A percentile compares a stretch with the other conserved stretches of the same genome.
phyloP scores from a whole-genome alignment of 2,888 invertebrate genomes.

The Eupeodes luniger region DNA sequence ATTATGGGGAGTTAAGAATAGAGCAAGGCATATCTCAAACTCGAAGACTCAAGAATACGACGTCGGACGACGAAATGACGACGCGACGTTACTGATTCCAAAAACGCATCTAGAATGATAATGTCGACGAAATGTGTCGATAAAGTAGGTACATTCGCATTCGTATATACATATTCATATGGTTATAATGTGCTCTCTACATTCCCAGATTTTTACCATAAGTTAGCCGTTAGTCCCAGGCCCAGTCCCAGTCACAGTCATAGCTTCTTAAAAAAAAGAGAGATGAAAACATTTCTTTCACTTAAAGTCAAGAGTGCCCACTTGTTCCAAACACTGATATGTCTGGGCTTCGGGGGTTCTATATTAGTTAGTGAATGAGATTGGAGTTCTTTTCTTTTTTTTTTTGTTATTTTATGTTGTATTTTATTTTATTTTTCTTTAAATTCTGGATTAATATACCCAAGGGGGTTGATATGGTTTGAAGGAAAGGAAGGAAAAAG shows the following conservation, averaged over 20 bases:
- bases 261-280: constrained; percentile 5
- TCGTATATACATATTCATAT: constrained; percentile 6
- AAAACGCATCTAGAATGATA: constrained; percentile 70
- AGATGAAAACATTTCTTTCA: constrained; percentile 52
- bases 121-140: constrained; percentile 42
- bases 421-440: neutral
- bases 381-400: constrained; percentile 23
- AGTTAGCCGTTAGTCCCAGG: neutral
- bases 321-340: constrained; percentile 33
- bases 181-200: neutral
- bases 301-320: constrained; percentile 38
- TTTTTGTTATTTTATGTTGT: neutral
- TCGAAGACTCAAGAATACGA: constrained; percentile 39
- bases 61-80: neutral
- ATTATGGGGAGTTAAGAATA: neutral
- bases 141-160: constrained; percentile 5
- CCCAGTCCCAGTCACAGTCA: neutral
- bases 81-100: constrained; percentile 53
- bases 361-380: constrained; percentile 51
- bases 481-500: constrained; percentile 12
- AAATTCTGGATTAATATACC: constrained; percentile 41
- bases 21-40: constrained; percentile 33
- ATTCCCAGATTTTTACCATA: constrained; percentile 34
- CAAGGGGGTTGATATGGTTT: neutral
- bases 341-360: constrained; percentile 9